Conservation (phyloP, 2,113 vertebrate genomes). For the Felis chaus region DNA sequence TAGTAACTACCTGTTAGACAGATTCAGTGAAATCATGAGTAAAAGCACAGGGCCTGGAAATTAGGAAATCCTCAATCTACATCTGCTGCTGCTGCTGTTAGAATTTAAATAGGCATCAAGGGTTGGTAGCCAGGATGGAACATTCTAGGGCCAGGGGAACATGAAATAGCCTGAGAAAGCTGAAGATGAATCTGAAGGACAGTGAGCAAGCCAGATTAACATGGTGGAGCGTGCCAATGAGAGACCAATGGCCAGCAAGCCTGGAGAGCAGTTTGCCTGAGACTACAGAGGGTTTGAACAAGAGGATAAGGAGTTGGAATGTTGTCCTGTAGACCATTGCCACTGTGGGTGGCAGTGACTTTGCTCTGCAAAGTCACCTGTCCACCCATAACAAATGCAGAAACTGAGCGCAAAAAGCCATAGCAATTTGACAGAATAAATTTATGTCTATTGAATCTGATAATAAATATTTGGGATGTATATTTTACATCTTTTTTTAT, state of each 20-base stretch:
- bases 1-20: neutral
- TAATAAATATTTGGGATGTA: neutral
- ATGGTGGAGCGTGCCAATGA: neutral
- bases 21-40: neutral
- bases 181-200: neutral
- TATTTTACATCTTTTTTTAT: neutral
- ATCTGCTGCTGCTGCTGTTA: neutral
- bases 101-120: neutral
- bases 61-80: neutral
- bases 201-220: neutral
- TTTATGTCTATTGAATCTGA: neutral
- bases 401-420: neutral
- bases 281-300: neutral
- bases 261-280: neutral
- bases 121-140: neutral
- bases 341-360: neutral
- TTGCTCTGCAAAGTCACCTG: neutral
- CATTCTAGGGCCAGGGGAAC: neutral
- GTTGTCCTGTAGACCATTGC: neutral
- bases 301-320: neutral
- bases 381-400: neutral
- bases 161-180: neutral
- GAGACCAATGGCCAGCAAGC: neutral
- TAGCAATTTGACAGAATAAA: neutral
- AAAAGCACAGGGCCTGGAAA: neutral